Conservation (phyloP, 2,113 vertebrate species). For the Phocoena phocoena region DNA sequence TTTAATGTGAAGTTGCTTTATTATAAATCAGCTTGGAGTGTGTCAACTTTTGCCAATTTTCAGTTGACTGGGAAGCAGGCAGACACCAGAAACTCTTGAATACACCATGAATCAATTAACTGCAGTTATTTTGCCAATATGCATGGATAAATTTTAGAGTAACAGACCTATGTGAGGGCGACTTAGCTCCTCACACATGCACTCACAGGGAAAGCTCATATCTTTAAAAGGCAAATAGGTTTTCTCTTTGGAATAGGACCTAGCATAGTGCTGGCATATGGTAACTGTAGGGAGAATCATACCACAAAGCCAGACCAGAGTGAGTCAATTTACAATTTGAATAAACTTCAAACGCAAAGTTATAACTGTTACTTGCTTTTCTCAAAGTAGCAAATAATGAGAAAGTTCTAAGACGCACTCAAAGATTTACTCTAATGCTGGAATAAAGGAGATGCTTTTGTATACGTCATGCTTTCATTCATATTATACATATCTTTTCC, state of each 20-base stretch:
- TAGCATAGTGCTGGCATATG: not conserved
- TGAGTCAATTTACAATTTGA: constrained; percentile 11
- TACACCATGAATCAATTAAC: not conserved
- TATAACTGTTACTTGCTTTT: constrained; percentile 22
- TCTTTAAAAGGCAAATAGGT: not conserved
- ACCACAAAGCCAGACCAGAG: not conserved
- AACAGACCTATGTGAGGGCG: not conserved
- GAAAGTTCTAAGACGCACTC: constrained; percentile 2
- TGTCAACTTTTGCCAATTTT: constrained; percentile 23
- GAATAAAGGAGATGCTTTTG: constrained; percentile 18
- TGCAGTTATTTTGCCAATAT: constrained; percentile 7
- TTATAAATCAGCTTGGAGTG: constrained; percentile 11
- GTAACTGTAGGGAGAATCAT: not conserved
- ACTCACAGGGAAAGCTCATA: not conserved
- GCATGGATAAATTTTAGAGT: constrained; percentile 1
- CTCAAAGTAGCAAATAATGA: constrained; percentile 20
- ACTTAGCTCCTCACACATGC: not conserved
- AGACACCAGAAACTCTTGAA: not conserved
- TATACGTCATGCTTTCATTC: constrained; percentile 37
- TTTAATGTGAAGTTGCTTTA: constrained; percentile 6
- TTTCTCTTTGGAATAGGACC: constrained; percentile 31
- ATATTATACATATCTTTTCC: not conserved
- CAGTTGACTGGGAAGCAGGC: not conserved
- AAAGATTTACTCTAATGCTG: constrained; percentile 8
- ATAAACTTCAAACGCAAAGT: constrained; percentile 10